Percentiles rank a stretch among this genome's conserved stretches.
Conservation (phyloP, 2,797 vertebrate species). For the Silurus aristotelis region DNA sequence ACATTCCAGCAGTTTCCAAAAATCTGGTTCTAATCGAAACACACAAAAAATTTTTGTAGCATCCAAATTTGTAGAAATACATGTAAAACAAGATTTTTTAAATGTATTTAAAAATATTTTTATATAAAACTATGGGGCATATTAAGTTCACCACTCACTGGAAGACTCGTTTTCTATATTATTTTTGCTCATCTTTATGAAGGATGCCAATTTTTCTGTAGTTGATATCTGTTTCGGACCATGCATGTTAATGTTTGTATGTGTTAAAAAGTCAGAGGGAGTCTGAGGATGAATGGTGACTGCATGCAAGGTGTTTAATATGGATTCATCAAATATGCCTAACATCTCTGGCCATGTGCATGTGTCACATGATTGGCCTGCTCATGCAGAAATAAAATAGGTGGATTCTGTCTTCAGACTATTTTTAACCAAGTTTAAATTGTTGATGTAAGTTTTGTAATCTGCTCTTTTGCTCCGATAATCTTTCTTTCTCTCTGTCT, state of each 20-base stretch:
- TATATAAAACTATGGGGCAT: neutral
- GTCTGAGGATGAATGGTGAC: neutral
- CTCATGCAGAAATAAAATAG: slow-evolving; percentile 59
- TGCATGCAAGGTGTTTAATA: slow-evolving; percentile 1
- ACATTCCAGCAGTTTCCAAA: too few relatives aligned
- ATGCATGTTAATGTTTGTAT: neutral
- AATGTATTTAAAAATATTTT: neutral
- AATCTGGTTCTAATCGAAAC: too few relatives aligned
- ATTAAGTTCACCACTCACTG: neutral
- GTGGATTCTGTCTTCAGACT: slow-evolving; percentile 49
- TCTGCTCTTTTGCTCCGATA: slow-evolving; percentile 5
- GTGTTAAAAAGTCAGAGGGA: slow-evolving; percentile 21
- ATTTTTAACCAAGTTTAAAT: slow-evolving; percentile 59
- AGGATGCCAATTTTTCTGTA: neutral
- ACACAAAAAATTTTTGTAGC: too few relatives aligned
- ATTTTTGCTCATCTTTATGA: neutral
- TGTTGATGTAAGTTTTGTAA: slow-evolving; percentile 44
- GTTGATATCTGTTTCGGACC: neutral
- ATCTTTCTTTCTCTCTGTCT: slow-evolving; percentile 19
- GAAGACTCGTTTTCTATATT: neutral
- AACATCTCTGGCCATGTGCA: slow-evolving; percentile 44
- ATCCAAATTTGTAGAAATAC: neutral
- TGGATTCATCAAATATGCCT: slow-evolving; percentile 5
- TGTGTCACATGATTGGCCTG: slow-evolving; percentile 56
- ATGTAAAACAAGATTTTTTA: neutral